phyloP scores from a whole-genome alignment of 2,797 vertebrate genomes.

The Helicolenus hilgendorfi region DNA sequence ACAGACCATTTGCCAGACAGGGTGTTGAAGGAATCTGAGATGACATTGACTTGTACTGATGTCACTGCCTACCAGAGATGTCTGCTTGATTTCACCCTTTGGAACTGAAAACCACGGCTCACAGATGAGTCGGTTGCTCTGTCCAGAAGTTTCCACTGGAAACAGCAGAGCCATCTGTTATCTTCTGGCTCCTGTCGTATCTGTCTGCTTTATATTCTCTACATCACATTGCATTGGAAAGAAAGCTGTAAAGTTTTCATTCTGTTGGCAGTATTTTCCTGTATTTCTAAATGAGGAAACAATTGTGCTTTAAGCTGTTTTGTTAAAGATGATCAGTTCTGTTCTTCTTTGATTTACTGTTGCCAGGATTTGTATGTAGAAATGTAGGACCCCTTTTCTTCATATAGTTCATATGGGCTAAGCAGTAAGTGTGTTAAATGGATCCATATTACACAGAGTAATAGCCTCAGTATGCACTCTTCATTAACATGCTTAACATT shows the following conservation, averaged over 20 bases:
- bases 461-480: conserved; percentile 81
- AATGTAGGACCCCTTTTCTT: conserved; percentile 30
- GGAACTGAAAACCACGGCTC: conserved; percentile 62
- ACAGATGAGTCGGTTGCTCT: conserved; percentile 54
- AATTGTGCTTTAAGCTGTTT: conserved; percentile 19
- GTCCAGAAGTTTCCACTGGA: conserved; percentile 68
- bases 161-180: conserved; percentile 64
- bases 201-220: conserved; percentile 39
- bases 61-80: conserved; percentile 66
- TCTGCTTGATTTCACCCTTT: conserved; percentile 70
- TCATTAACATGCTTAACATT: conserved; percentile 85
- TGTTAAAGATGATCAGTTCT: conserved; percentile 21
- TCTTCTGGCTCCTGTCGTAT: conserved; percentile 31
- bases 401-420: conserved; percentile 28
- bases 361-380: conserved; percentile 17
- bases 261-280: conserved; percentile 15
- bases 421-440: conserved; percentile 72
- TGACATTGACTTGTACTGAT: conserved; percentile 63
- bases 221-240: conserved; percentile 32
- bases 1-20: conserved; percentile 43
- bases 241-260: conserved; percentile 10
- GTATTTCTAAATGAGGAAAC: conserved; percentile 33
- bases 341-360: conserved; percentile 57
- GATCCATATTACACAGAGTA: conserved; percentile 76
- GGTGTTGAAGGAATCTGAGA: conserved; percentile 62